phyloP scores from a whole-genome alignment of 2,888 invertebrate species.

The Drosophila meridionalis region DNA sequence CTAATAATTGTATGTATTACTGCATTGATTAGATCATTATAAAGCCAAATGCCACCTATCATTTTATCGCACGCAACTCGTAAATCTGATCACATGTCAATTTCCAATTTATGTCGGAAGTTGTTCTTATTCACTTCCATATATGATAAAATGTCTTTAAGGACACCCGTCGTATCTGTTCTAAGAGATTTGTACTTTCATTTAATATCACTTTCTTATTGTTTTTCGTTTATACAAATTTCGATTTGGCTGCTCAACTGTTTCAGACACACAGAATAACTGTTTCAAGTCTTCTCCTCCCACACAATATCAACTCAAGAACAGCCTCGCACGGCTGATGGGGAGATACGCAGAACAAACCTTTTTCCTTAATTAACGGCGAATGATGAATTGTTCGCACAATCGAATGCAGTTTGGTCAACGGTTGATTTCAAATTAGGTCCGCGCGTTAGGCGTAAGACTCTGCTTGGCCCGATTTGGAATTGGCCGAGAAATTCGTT shows the following conservation, averaged over 20 bases:
- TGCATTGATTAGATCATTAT: conserved; percentile 59
- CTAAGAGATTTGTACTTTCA: not conserved
- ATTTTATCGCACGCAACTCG: conserved; percentile 40
- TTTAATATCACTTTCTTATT: not conserved
- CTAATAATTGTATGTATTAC: not conserved
- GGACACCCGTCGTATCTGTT: not conserved
- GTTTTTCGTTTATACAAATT: not conserved
- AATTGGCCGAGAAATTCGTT: conserved; percentile 56
- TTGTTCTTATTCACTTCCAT: not conserved
- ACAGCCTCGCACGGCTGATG: not conserved
- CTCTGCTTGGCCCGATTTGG: conserved; percentile 60
- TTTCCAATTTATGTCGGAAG: not conserved
- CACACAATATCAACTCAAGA: conserved; percentile 12
- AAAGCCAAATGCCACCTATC: conserved; percentile 43
- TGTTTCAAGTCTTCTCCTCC: not conserved
- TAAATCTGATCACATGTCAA: conserved; percentile 66
- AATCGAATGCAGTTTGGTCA: conserved; percentile 61
- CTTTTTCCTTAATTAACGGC: conserved; percentile 66
- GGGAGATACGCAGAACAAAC: conserved; percentile 45
- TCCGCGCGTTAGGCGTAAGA: conserved; percentile 18
- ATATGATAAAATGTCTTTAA: not conserved
- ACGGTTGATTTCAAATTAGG: conserved; percentile 59
- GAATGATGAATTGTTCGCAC: conserved; percentile 35
- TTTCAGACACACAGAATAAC: not conserved
- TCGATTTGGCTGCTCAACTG: not conserved